Base-by-base conservation (phyloP, 2,888 invertebrate genomes). In the Microctonus hyperodae region DNA sequence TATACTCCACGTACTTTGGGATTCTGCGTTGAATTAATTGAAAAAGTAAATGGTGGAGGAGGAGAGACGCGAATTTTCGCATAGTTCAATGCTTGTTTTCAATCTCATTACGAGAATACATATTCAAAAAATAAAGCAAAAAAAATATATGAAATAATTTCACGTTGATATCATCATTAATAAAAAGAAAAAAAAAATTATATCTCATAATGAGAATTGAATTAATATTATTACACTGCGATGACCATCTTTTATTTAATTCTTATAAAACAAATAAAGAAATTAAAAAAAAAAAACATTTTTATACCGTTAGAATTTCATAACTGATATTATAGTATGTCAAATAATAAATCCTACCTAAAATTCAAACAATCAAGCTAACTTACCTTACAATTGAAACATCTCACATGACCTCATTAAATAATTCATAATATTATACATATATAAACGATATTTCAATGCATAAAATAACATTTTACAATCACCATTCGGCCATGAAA, bases 361-460 rank as follows among this genome's bases (percentile, higher is more conserved):
- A 70, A 63, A 68, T 60, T 73, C 71, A 69, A 73, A 74, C 70
- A 68, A 68, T 70, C 69, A 67, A 69, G 53, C 23, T 56, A 66
- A 83, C 83, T 83, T 83, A 83, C 83, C 83, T 83, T 81, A 55
- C 28, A 51, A 79, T 81, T 81, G 82, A 78, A 81, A 81, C 58
- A 35, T 51, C 33, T 62, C 5, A 58, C 51, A 20, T 28, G 48
- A 31, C 33, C 44, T 22, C 58, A 48, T 20, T 22, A 55, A 57
- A 62, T 57, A 20, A 56, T 56, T 25, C 28, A 37, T 20, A 31
- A 13, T 53, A n/a, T 55, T 33, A n/a, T n/a, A 62, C 31, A 20
- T 48, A 62, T 22, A 13, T 51, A 1, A 50, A 25, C 3, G 9
- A 57, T 20, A 31, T 31, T 44, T 22, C n/a, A 10, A 57, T 22